Conservation (phyloP, 2,888 invertebrate genomes). For the Drosophila anomalata region DNA sequence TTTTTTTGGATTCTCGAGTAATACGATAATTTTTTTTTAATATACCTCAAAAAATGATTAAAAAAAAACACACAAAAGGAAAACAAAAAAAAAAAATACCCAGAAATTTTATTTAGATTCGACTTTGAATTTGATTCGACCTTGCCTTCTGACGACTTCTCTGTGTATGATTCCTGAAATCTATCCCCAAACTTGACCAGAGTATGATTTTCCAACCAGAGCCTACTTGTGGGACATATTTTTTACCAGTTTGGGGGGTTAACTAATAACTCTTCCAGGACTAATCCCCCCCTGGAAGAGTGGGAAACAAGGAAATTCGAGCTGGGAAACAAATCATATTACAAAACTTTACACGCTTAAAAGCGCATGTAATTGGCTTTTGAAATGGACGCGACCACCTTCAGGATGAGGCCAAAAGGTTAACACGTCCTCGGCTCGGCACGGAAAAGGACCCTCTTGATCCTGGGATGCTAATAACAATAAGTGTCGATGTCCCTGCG, state of each 20-base stretch:
- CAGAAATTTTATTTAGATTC: background rate
- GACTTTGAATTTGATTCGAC: background rate
- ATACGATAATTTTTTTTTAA: background rate
- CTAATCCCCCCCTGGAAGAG: slow-evolving; percentile 11
- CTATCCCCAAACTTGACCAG: too few relatives aligned
- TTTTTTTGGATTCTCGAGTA: background rate
- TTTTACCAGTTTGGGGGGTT: too few relatives aligned
- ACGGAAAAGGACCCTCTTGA: slow-evolving; percentile 10
- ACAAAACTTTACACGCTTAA: slow-evolving; percentile 82
- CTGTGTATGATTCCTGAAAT: background rate
- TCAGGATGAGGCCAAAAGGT: slow-evolving; percentile 56
- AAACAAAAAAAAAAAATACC: background rate
- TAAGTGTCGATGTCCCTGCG: slow-evolving; percentile 63
- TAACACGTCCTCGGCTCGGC: slow-evolving; percentile 56
- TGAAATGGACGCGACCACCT: slow-evolving; percentile 64
- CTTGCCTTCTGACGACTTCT: background rate
- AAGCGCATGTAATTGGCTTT: slow-evolving; percentile 83
- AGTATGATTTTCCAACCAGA: background rate
- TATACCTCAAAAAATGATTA: background rate
- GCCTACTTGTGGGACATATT: background rate
- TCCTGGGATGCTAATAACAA: slow-evolving; percentile 73
- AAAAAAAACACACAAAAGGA: background rate
- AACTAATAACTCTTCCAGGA: background rate
- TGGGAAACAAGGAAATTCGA: slow-evolving; percentile 30
- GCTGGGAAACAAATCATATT: slow-evolving; percentile 77